Percentiles rank a stretch among this genome's conserved stretches.
Conservation (phyloP, 2,113 vertebrate genomes). For the Leiothrix lutea region DNA sequence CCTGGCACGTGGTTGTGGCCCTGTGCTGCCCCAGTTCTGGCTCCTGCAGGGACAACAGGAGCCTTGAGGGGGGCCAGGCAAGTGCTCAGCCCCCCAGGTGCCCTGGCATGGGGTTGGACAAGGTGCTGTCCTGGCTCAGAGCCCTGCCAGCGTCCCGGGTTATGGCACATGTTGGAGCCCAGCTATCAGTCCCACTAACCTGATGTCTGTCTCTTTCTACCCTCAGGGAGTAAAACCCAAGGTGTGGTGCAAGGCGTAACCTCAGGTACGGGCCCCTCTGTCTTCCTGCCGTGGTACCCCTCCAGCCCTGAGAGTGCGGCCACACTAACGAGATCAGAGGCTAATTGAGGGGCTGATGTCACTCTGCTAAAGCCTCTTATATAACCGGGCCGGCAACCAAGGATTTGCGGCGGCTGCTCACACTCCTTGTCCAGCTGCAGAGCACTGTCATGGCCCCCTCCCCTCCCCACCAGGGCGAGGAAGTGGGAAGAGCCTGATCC, state of each 20-base stretch:
- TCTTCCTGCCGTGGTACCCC: rapidly evolving
- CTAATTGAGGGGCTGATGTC: constrained; percentile 63
- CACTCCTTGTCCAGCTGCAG: constrained; percentile 31
- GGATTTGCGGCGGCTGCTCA: not conserved
- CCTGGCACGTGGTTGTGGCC: rapidly evolving
- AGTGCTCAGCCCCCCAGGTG: not conserved
- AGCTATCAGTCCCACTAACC: not conserved
- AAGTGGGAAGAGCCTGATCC: not conserved
- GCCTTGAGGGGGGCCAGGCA: not conserved
- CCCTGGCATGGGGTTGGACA: rapidly evolving
- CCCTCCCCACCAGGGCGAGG: not conserved
- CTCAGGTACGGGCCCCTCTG: constrained; percentile 77
- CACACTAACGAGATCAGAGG: constrained; percentile 34
- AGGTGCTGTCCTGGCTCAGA: not conserved
- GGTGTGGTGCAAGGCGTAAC: constrained; percentile 87
- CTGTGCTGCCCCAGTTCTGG: not conserved
- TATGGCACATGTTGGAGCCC: rapidly evolving
- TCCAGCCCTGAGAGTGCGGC: not conserved
- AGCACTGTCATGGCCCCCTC: not conserved
- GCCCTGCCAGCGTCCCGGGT: not conserved
- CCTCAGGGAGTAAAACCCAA: constrained; percentile 91
- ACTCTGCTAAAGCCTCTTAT: constrained; percentile 49
- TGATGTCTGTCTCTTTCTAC: constrained; percentile 11
- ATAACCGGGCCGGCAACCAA: not conserved
- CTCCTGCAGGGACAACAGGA: not conserved